Conservation (phyloP, 2,113 vertebrate species). For the Protobothrops flavoviridis region DNA sequence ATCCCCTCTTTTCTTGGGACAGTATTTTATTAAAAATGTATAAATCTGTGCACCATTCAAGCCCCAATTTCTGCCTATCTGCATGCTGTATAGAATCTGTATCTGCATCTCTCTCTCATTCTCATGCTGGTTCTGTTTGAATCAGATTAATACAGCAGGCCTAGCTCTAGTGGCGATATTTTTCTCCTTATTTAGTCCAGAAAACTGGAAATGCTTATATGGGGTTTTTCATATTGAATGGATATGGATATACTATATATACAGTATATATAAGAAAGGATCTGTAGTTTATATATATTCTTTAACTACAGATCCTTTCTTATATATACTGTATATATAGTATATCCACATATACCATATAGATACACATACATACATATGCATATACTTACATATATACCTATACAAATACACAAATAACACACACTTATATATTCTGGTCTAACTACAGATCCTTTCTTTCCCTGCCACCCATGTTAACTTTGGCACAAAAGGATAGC, state of each 20-base stretch:
- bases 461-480: background rate
- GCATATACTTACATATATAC: too few relatives aligned
- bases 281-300: background rate
- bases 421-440: background rate
- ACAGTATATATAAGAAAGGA: too few relatives aligned
- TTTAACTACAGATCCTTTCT: constrained; percentile 2
- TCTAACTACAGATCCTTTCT: background rate
- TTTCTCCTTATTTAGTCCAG: background rate
- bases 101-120: too few relatives aligned
- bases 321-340: background rate
- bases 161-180: background rate
- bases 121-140: background rate
- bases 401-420: too few relatives aligned
- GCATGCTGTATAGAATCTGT: background rate
- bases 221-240: constrained; percentile 8
- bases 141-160: background rate
- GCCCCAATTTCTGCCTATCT: background rate
- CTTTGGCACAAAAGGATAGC: constrained; percentile 28
- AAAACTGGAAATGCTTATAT: background rate
- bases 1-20: background rate
- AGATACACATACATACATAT: too few relatives aligned
- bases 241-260: background rate
- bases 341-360: too few relatives aligned
- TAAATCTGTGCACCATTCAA: background rate
- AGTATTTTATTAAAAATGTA: background rate